Evolutionary conservation across 2,888 invertebrate genomes (phyloP), one percentile per base, ranked within the genome.

Genomic region (Rhopalosiphum nymphaeae): DNA sequence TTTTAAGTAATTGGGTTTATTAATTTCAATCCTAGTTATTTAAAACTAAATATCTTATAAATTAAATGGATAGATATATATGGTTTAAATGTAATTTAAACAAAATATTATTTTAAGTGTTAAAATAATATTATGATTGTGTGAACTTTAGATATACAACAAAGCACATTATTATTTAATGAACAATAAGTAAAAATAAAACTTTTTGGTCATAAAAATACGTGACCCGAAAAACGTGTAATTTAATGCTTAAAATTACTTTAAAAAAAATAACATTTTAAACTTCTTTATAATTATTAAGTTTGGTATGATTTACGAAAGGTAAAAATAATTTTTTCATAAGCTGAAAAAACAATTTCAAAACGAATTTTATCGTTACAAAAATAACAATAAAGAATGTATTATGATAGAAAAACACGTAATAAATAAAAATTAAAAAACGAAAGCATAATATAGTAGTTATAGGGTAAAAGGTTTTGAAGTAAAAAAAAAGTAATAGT

Each of bases 361-460:
- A 91, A 46, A 49, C 25, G 11, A 26, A 46, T 49, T 49, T 49
- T 49, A 29, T 89, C 89, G 61, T 89, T 46, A 78, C 9, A 26
- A 91, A 57, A 90, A 90, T 46, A 90, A 89, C 21, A 89, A 61
- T 61, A 56, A 89, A 53, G 25, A 53, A 89, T 26, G 16, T 11
- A 57, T 44, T 89, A 89, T 89, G 36, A 89, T 56, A 53, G 42
- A 26, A 89, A 56, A 56, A 56, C 56, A 42, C 56, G 56, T 42
- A 21, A 89, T 89, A 57, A n/a, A 88, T 53, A 89, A 89, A 89
- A 57, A 57, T 57, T 86, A 46, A 29, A 86, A 86, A 44, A 86
- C 5, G 49, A 53, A 88, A 88, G n/a, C 49, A n/a, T 9, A 46
- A 25, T 86, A n/a, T n/a, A 29, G 3, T 78, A 36, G 67, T 67